phyloP scores from a whole-genome alignment of 2,113 vertebrate species.

The Cyphomyrus plagiostoma region DNA sequence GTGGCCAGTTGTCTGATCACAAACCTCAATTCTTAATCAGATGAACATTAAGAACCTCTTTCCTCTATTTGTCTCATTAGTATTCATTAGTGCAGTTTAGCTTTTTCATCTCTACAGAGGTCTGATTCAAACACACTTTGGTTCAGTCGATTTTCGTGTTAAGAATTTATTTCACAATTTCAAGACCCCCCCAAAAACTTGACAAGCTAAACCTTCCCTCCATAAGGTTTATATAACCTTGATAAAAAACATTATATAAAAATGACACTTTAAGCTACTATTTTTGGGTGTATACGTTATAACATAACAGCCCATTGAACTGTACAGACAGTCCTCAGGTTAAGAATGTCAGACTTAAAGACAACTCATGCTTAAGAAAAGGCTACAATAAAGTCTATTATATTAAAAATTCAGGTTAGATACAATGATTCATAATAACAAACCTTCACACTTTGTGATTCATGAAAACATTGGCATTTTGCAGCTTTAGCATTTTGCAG shows the following conservation, averaged over 20 bases:
- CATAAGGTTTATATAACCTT: neutral
- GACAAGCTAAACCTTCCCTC: neutral
- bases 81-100: neutral
- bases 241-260: neutral
- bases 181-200: neutral
- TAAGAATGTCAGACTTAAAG: neutral
- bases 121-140: neutral
- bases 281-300: neutral
- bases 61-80: neutral
- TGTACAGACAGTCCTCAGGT: neutral
- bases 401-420: neutral
- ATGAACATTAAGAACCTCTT: neutral
- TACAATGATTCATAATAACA: neutral
- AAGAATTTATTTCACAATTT: slow-evolving; percentile 2
- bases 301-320: neutral
- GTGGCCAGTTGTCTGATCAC: neutral
- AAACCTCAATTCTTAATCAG: neutral
- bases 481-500: neutral
- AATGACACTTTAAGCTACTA: neutral
- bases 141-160: neutral
- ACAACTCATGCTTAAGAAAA: neutral
- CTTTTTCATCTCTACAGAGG: neutral
- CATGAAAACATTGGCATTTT: neutral
- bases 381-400: neutral
- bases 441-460: neutral